A percentile compares a stretch with the other conserved stretches of the same genome.
Evolutionary conservation across 2,113 vertebrate species (phyloP).

Genomic region (Gambusia affinis): DNA sequence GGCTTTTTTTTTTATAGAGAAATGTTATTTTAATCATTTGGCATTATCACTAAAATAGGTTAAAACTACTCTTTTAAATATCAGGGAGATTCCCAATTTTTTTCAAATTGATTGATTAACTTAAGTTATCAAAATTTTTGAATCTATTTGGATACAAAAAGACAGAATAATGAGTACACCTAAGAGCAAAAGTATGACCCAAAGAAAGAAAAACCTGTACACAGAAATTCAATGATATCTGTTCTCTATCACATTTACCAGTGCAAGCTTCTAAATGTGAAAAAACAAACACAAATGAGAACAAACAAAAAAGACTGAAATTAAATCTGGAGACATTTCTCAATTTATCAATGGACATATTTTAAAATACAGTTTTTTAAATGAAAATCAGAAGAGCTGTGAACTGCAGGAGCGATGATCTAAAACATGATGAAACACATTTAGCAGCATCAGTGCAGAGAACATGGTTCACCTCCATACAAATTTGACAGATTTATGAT

Average conservation of each 20-base stretch:
- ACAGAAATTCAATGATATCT: conserved; percentile 99
- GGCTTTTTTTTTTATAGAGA: neutral
- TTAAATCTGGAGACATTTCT: conserved; percentile 77
- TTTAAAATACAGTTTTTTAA: conserved; percentile 82
- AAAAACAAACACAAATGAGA: conserved; percentile 27
- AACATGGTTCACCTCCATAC: conserved; percentile 85
- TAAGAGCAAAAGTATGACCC: conserved; percentile 69
- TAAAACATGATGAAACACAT: conserved; percentile 79
- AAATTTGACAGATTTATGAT: conserved; percentile 79
- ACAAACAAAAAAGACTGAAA: conserved; percentile 9
- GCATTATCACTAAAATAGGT: neutral
- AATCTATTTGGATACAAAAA: conserved; percentile 66
- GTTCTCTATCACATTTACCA: conserved; percentile 92
- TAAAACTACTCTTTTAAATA: neutral
- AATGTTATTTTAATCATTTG: no score
- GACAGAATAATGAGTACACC: conserved; percentile 75
- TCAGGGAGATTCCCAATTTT: conserved; percentile 72
- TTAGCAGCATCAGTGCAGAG: conserved; percentile 91
- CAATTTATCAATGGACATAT: conserved; percentile 69
- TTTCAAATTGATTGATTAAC: conserved; percentile 59
- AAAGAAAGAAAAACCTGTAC: conserved; percentile 80
- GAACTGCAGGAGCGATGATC: conserved; percentile 61
- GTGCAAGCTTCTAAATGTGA: conserved; percentile 80
- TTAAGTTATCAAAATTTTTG: neutral
- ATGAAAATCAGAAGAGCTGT: conserved; percentile 58